Conservation (phyloP, 2,797 vertebrate genomes). For the Chrysolophus pictus region DNA sequence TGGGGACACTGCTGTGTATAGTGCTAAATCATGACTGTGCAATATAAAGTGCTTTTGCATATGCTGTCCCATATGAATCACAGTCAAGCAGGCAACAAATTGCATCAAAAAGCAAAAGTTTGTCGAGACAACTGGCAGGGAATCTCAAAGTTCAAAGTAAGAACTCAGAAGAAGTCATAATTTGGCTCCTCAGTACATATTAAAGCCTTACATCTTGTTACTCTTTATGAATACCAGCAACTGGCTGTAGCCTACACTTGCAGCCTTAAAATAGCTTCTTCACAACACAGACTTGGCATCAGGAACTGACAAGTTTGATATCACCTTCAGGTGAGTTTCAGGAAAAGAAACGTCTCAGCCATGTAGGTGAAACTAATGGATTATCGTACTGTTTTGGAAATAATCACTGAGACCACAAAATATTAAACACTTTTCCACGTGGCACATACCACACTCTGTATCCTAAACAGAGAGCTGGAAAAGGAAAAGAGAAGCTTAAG, state of each 20-base stretch:
- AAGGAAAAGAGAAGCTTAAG: constrained; percentile 5
- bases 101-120: not conserved
- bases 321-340: not conserved
- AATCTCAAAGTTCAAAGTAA: constrained; percentile 45
- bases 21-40: not conserved
- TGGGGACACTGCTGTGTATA: not conserved
- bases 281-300: not conserved
- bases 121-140: not conserved
- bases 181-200: not conserved
- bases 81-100: not conserved
- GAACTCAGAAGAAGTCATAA: not conserved
- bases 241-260: not conserved
- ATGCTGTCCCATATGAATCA: not conserved
- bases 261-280: constrained; percentile 24
- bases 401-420: not conserved
- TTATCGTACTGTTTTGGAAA: not conserved
- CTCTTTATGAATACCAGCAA: constrained; percentile 13
- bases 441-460: not conserved
- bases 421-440: not conserved
- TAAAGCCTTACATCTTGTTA: constrained; percentile 1
- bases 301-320: not conserved
- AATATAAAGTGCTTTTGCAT: not conserved
- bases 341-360: not conserved
- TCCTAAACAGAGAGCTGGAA: not conserved
- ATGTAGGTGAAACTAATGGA: not conserved